Base-by-base conservation (phyloP, 2,888 invertebrate genomes). In the Drosophila neotestacea region DNA sequence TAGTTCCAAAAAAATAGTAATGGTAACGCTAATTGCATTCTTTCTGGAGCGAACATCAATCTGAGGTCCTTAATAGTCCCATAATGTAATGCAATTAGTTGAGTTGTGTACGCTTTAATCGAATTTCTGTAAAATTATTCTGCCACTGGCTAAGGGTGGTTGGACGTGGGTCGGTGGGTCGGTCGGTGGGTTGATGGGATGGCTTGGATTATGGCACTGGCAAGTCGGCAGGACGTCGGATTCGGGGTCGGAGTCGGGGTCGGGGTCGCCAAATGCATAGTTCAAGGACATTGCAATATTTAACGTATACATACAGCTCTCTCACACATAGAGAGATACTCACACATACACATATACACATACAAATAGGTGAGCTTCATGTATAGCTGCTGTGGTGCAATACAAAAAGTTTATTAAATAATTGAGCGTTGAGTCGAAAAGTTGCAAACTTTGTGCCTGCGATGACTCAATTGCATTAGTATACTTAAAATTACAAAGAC, bases 221-320 rank as follows among this genome's bases (percentile, higher is more conserved):
- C 46, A 34, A 44, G 47, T 36, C 13, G 27, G 50, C 47, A 47
- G 65, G 46, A 34, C 47, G 66, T 46, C 44, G 34, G 22, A 22
- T 34, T 34, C 22, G 36, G 16, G 16, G 58, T 27, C 10, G 41
- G 32, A 10, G 22, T 42, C 4, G 7, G 27, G 44, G 22, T 46
- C 30, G 62, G 27, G 73, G 70, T 73, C 74, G 75, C 67, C 77
- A 77, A 88, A 83, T 88, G 82, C 82, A 91, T 91, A 91, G 90
- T 90, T 90, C 90, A 90, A 90, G 90, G 90, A 82, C 90, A 90
- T 75, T 81, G 81, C 73, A 85, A 81, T 85, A 81, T 81, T 89
- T 77, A 39, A 77, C 72, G 85, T 83, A 86, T 88, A 88, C 81
- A 81, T 80, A 77, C 72, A 77, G 65, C 42, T 61, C 42, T 61